A percentile compares a stretch with the other conserved stretches of the same genome.
phyloP scores from a whole-genome alignment of 2,113 vertebrate species.

The Miniopterus natalensis region DNA sequence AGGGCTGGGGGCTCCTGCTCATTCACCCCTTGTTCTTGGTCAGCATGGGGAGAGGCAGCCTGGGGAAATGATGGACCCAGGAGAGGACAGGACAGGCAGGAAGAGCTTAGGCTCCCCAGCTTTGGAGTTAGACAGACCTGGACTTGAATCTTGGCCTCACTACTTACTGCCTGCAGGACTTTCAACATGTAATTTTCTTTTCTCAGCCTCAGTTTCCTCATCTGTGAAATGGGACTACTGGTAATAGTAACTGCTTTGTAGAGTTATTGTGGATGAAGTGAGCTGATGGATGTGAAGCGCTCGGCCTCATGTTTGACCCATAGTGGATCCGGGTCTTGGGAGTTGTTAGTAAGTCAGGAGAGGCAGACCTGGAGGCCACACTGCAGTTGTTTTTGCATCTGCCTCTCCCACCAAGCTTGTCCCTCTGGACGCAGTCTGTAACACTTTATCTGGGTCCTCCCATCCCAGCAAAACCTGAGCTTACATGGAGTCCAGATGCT shows the following conservation, averaged over 20 bases:
- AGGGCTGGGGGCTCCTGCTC: background rate
- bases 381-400: background rate
- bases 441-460: background rate
- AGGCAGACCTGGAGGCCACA: background rate
- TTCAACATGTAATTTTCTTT: background rate
- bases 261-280: background rate
- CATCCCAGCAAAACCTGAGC: background rate
- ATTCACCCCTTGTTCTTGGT: background rate
- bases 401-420: background rate
- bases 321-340: background rate
- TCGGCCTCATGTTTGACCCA: background rate
- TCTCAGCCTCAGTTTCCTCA: background rate
- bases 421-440: background rate
- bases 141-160: background rate
- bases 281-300: background rate
- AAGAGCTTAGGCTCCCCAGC: background rate
- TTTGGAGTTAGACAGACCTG: background rate
- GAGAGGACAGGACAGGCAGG: background rate
- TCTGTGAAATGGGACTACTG: background rate
- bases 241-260: background rate
- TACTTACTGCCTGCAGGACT: background rate
- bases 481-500: background rate
- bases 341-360: background rate
- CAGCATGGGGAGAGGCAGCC: background rate
- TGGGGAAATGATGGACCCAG: background rate